Evolutionary conservation across 2,797 vertebrate genomes (phyloP).

Genomic region (Ciconia nigra): DNA sequence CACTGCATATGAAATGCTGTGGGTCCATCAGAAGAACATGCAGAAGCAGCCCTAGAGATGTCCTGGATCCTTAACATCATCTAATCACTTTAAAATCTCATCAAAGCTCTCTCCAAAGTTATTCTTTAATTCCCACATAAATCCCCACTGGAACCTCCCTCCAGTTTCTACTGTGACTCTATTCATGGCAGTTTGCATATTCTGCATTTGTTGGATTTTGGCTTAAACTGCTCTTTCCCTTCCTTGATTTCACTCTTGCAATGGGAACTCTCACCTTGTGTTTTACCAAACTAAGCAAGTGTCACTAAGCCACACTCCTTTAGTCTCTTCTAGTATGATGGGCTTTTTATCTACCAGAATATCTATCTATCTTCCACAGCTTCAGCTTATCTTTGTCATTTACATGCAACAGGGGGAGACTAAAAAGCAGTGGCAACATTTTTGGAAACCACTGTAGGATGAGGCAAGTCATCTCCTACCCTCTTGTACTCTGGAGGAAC

Average conservation of each 20-base stretch:
- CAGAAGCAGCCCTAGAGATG: neutral
- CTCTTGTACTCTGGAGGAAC: neutral
- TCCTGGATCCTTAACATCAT: neutral
- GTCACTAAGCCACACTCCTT: neutral
- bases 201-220: neutral
- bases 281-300: neutral
- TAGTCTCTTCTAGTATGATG: neutral
- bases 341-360: neutral
- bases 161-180: neutral
- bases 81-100: neutral
- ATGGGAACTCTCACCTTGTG: neutral
- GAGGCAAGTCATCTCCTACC: neutral
- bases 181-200: neutral
- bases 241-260: neutral
- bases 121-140: neutral
- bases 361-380: no score
- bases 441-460: neutral
- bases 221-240: neutral
- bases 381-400: neutral
- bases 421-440: neutral
- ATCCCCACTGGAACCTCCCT: neutral
- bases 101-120: neutral
- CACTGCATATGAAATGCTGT: neutral
- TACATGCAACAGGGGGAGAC: neutral
- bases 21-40: neutral